Base-by-base conservation (phyloP, 2,113 vertebrate species). In the Mellivora capensis region DNA sequence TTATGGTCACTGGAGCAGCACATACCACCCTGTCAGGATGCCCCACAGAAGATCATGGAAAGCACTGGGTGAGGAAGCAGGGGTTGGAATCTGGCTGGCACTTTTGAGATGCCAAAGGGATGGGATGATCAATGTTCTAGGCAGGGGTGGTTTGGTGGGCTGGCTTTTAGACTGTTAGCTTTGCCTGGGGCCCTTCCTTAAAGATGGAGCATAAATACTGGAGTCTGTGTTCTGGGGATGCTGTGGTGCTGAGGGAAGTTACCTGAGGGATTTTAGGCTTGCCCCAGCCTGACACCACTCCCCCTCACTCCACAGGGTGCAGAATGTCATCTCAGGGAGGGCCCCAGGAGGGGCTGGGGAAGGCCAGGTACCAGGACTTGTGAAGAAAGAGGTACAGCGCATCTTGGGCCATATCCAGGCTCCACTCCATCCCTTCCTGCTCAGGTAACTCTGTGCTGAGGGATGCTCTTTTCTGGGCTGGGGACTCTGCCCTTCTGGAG, bases 381-480 rank as follows among this genome's bases (percentile, higher is more conserved):
- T 98, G 97, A 98, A 93, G 97, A 97, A 96, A 39, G 94, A 98
- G 6, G 81, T 97, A 3, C 92, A 76, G 0, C 12, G 71, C n/a
- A 88, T 98, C 91, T 96, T 99, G 96, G 47, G 87, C 4, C 94
- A 98, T 15, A 98, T 99, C 57, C 98, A 98, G 96, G 95, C 98
- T 6, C 96, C 98, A 0, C 95, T 98, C 5, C 79, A 95, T 7
- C 96, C 97, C 1, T 91, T 98, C 47, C 2, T 98, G 14, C 97
- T 99, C 76, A 98, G 99, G 99, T 99, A 95, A 1, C 2, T 0
- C 29, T 57, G 62, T n/a, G 39, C 17, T 3, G 18, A 90, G 42
- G 64, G 72, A 37, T 18, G 6, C 13, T 42, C 5, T 6, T 34
- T 42, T 61, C 34, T 47, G 13, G 21, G 47, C 54, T 62, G 54